phyloP scores from a whole-genome alignment of 1,140 invertebrate genomes.

The Calycopis cecrops region DNA sequence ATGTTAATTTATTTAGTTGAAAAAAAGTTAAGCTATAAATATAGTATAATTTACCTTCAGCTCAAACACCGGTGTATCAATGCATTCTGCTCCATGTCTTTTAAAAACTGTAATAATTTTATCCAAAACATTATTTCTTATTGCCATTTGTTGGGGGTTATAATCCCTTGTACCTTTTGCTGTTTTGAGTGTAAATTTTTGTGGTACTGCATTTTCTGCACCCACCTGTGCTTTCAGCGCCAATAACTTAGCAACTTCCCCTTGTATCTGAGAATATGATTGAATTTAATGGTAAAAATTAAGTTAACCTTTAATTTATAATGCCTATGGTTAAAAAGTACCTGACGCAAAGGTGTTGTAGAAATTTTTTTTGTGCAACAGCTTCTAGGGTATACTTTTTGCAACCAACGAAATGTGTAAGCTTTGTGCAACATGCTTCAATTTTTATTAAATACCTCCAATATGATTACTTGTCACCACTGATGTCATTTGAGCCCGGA shows the following conservation, averaged over 20 bases:
- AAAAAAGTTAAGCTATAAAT: conserved; percentile 10
- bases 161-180: conserved; percentile 98
- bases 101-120: conserved; percentile 96
- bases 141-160: conserved; percentile 94
- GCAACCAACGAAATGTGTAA: conserved; percentile 31
- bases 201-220: conserved; percentile 72
- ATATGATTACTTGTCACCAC: conserved; percentile 63
- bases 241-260: conserved; percentile 88
- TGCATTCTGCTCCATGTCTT: conserved; percentile 97
- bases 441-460: conserved; percentile 31
- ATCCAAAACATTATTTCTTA: conserved; percentile 91
- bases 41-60: conserved; percentile 82
- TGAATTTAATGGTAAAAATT: neutral
- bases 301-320: neutral
- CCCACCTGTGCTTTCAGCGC: conserved; percentile 85
- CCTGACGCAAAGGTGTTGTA: conserved; percentile 59
- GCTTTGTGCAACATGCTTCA: conserved; percentile 32
- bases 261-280: conserved; percentile 56
- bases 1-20: too few relatives aligned
- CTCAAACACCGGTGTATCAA: conserved; percentile 99
- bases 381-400: conserved; percentile 38
- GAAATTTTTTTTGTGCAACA: conserved; percentile 53
- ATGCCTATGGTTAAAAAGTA: conserved; percentile 31
- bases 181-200: conserved; percentile 92
- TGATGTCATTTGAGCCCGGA: conserved; percentile 43